Conservation (phyloP, 2,888 invertebrate genomes). For the Meteorus cinctellus region DNA sequence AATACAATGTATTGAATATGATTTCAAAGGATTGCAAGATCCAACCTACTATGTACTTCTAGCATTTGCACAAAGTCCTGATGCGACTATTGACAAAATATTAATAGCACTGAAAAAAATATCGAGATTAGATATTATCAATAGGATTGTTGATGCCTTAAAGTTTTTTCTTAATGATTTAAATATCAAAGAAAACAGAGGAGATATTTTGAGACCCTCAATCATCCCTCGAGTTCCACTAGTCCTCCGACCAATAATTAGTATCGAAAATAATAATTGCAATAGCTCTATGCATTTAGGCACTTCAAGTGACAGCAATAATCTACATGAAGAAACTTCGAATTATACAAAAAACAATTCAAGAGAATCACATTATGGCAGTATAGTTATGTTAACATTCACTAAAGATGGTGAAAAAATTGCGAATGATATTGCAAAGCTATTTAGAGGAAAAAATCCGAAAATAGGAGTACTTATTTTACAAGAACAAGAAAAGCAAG, state of each 20-base stretch:
- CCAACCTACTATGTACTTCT: slow-evolving; percentile 76
- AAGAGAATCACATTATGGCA: slow-evolving; percentile 51
- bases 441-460: slow-evolving; percentile 70
- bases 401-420: slow-evolving; percentile 75
- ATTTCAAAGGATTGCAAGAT: slow-evolving; percentile 74
- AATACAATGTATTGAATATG: slow-evolving; percentile 74
- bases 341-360: slow-evolving; percentile 31
- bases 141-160: slow-evolving; percentile 74
- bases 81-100: slow-evolving; percentile 76
- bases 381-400: slow-evolving; percentile 75
- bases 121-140: slow-evolving; percentile 76
- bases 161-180: slow-evolving; percentile 38
- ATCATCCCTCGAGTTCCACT: slow-evolving; percentile 38
- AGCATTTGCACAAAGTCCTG: slow-evolving; percentile 75
- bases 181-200: slow-evolving; percentile 19
- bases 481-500: slow-evolving; percentile 74
- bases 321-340: slow-evolving; percentile 28
- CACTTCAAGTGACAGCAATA: slow-evolving; percentile 2
- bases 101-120: slow-evolving; percentile 74
- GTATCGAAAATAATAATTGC: neutral
- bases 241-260: slow-evolving; percentile 29
- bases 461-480: slow-evolving; percentile 72
- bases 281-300: neutral
- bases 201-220: slow-evolving; percentile 30
- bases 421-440: slow-evolving; percentile 74